Evolutionary conservation across 2,113 vertebrate species (phyloP).

Genomic region (Embiotoca jacksoni): DNA sequence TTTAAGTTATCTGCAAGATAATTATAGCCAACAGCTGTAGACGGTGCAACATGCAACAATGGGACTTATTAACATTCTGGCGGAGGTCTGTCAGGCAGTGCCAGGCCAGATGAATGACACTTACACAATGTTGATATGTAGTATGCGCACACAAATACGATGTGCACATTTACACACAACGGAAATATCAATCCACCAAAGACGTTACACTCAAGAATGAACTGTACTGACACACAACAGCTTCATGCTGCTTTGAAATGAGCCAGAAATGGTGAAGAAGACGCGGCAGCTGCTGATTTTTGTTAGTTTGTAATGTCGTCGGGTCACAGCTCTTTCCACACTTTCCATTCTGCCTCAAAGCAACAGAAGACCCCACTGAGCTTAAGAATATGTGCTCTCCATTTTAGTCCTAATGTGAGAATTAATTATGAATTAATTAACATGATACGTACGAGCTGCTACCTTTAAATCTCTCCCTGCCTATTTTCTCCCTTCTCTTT

Average conservation of each 20-base stretch:
- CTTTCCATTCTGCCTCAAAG: conserved; percentile 65
- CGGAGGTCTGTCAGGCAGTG: conserved; percentile 44
- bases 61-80: conserved; percentile 79
- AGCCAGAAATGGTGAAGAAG: conserved; percentile 38
- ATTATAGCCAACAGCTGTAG: conserved; percentile 83
- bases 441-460: conserved; percentile 70
- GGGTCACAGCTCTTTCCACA: conserved; percentile 63
- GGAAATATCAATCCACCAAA: conserved; percentile 17
- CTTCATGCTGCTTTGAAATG: conserved; percentile 23
- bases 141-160: conserved; percentile 12
- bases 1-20: conserved; percentile 83
- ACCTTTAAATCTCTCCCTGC: conserved; percentile 53
- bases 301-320: conserved; percentile 53
- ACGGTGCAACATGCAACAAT: conserved; percentile 78
- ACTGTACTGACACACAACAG: conserved; percentile 15
- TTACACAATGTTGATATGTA: conserved; percentile 41
- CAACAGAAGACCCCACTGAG: conserved; percentile 70
- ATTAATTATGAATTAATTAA: conserved; percentile 84
- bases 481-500: conserved; percentile 25
- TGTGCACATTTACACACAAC: conserved; percentile 17
- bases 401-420: conserved; percentile 74
- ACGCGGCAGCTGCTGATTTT: conserved; percentile 49
- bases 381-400: conserved; percentile 68
- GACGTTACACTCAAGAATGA: background rate
- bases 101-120: conserved; percentile 51